phyloP scores from a whole-genome alignment of 2,113 vertebrate species.

The Ifrita kowaldi region DNA sequence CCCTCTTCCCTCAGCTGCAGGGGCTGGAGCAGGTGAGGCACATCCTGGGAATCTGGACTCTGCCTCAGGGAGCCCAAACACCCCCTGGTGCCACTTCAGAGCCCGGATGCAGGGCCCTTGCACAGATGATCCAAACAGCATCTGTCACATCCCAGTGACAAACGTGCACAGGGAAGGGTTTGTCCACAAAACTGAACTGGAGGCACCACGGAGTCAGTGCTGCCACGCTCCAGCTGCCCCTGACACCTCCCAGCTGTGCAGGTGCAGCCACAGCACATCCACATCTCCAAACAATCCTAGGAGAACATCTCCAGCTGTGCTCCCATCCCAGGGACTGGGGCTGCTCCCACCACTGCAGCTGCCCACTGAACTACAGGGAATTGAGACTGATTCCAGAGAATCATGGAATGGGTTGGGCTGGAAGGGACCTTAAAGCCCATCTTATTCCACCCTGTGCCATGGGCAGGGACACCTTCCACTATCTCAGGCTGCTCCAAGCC shows the following conservation, averaged over 20 bases:
- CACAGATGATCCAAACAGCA: neutral
- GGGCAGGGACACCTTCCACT: neutral
- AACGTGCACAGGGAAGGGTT: rapidly evolving
- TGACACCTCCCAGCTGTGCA: neutral
- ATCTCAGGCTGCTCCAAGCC: rapidly evolving
- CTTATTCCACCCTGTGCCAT: rapidly evolving
- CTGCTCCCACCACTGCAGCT: neutral
- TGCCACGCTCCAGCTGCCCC: neutral
- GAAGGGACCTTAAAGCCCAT: neutral
- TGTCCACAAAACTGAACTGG: neutral
- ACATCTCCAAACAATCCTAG: rapidly evolving
- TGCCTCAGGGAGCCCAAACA: neutral
- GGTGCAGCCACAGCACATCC: neutral
- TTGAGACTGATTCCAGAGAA: neutral
- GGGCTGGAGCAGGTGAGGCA: neutral
- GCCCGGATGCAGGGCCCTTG: neutral
- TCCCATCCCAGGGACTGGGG: neutral
- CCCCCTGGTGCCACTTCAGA: neutral
- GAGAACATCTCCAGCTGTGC: neutral
- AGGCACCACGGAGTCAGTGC: neutral
- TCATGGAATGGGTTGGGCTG: neutral
- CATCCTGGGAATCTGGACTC: neutral
- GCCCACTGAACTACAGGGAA: neutral
- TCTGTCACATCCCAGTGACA: rapidly evolving
- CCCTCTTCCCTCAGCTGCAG: neutral